These are phyloP conservation scores for Lepidotrigona ventralis DNA, from an alignment of 1,140 invertebrate species.

Conservation along the genomic window DNA sequence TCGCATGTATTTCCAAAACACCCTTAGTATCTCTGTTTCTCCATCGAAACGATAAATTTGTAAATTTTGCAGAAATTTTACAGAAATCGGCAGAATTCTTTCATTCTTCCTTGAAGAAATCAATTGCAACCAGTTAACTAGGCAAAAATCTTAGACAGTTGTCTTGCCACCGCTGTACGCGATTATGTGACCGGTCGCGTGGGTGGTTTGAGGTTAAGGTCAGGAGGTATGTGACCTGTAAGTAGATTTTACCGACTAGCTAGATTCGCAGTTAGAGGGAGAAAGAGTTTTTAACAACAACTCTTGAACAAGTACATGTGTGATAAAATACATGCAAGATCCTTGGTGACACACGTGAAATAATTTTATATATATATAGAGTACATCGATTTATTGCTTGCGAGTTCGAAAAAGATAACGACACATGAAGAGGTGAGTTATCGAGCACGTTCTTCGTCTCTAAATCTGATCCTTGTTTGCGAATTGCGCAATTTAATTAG, in stretches of 20 bases:
- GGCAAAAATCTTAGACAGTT: not conserved
- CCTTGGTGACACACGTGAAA: not conserved
- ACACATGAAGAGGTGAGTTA: too few relatives aligned
- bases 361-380: too few relatives aligned
- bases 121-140: not conserved
- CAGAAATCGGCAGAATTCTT: too few relatives aligned
- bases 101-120: too few relatives aligned
- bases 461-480: not conserved
- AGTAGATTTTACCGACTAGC: not conserved
- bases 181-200: not conserved
- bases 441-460: not conserved
- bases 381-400: too few relatives aligned
- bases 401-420: too few relatives aligned
- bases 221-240: not conserved
- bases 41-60: not conserved
- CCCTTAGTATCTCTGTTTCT: not conserved
- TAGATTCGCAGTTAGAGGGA: not conserved
- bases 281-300: not conserved
- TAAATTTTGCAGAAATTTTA: not conserved
- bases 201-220: conserved; percentile 1
- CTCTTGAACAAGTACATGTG: too few relatives aligned
- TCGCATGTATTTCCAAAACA: not conserved
- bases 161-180: not conserved
- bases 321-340: not conserved
- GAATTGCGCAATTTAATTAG: not conserved